Evolutionary conservation across 2,888 invertebrate genomes (phyloP), one percentile per base, ranked within the genome.

Genomic region (Ornithoptera priamus): DNA sequence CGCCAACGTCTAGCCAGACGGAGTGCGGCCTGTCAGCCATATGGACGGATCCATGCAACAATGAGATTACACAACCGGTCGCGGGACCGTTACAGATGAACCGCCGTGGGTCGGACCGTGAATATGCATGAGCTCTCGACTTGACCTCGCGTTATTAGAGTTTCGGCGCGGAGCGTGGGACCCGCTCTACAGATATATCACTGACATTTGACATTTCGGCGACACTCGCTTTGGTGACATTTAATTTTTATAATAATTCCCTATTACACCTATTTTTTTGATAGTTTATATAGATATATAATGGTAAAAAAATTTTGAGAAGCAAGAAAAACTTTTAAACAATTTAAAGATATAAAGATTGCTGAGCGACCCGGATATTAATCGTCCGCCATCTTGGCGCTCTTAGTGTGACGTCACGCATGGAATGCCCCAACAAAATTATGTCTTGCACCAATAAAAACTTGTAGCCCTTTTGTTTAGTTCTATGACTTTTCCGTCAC

Each of bases 1-100:
- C 76, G 73, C 75, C 74, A 67, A 74, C 62, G 67, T 46, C 62
- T 53, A 53, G 58, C 68, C 58, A 30, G 46, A 62, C 66, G 36
- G 65, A 66, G 66, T 67, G 67, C 75, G 72, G 69, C 73, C 30
- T 59, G 63, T 56, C 65, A 69, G 75, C 85, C 86, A 85, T 84
- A 78, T 83, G 84, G 83, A 79, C 82, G 84, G 82, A 79, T 81
- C 81, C 78, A 79, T 84, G 84, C 86, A 91, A 92, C 92, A 92
- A 92, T 90, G 82, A 84, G 81, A 80, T 80, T 81, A 80, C 76
- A 85, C 85, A 91, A 92, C 92, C 92, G 92, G 92, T 92, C 85
- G 81, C 80, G 80, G 79, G 90, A 89, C 92, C 92, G 92, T 92
- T 92, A 91, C 89, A 88, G 90, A 92, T 88, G 91, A 89, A 82